These are phyloP conservation scores for Poecilus cupreus DNA, from an alignment of 2,888 invertebrate species.

Conservation along the genomic window DNA sequence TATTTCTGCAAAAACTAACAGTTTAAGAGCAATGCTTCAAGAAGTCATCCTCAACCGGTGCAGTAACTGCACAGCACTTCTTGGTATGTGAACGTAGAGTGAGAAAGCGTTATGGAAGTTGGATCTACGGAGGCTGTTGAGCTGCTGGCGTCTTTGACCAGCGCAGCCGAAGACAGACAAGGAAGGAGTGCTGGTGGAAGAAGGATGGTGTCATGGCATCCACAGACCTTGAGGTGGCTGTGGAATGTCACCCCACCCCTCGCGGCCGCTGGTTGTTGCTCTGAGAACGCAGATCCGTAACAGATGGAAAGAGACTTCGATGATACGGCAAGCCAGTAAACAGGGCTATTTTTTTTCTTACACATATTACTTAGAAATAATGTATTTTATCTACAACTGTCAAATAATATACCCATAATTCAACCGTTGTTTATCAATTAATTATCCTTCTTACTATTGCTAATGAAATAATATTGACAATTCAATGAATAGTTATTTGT, in stretches of 20 bases:
- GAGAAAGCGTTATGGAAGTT: conserved; percentile 33
- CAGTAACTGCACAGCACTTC: background rate
- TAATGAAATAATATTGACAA: no score
- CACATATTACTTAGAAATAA: no score
- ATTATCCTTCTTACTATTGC: no score
- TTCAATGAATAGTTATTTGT: no score
- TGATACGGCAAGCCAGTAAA: background rate
- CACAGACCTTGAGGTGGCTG: conserved; percentile 58
- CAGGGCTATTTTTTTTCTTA: no score
- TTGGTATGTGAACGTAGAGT: conserved; percentile 41
- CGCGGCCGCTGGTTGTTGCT: conserved; percentile 11
- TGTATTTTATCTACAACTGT: no score
- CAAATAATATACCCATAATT: no score
- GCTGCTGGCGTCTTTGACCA: conserved; percentile 27
- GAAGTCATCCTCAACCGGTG: no score
- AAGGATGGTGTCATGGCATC: conserved; percentile 35
- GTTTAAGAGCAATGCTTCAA: background rate
- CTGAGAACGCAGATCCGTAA: background rate
- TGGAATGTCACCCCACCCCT: conserved; percentile 60
- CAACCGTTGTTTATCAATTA: no score
- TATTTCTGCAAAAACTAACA: no score
- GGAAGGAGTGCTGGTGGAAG: background rate
- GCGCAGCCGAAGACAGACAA: conserved; percentile 13
- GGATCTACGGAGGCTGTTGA: conserved; percentile 8
- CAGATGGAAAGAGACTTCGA: background rate